Conservation (phyloP, 2,797 vertebrate species). For the Hemitrygon akajei region DNA sequence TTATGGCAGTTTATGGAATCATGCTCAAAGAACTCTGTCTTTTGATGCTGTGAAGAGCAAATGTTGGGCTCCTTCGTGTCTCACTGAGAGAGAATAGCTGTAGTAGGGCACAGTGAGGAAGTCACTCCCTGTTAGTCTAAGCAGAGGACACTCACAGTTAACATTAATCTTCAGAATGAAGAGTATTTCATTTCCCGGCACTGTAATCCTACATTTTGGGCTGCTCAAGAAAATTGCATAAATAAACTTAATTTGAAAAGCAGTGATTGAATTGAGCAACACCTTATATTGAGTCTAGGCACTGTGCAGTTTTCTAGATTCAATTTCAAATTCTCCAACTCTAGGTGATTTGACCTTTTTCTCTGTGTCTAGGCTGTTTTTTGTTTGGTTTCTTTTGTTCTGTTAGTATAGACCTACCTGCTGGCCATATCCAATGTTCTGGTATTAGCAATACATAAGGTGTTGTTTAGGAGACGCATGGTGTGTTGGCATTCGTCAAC, state of each 20-base stretch:
- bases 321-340: no score
- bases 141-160: neutral
- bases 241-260: neutral
- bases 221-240: neutral
- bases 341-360: no score
- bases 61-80: neutral
- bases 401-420: no score
- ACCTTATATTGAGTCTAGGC: no score
- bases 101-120: neutral
- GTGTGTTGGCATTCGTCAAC: no score
- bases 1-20: neutral
- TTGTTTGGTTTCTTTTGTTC: no score
- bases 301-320: no score
- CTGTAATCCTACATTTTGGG: neutral
- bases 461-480: no score
- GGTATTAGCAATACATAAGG: no score
- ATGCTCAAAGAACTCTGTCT: neutral
- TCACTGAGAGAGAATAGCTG: neutral
- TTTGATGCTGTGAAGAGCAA: neutral
- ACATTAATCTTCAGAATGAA: neutral
- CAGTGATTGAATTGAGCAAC: neutral
- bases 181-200: neutral
- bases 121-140: neutral
- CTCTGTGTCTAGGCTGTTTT: no score
- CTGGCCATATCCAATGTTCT: no score